These are phyloP conservation scores for Aleiodes testaceus DNA, from an alignment of 2,888 invertebrate species.

Conservation along the genomic window DNA sequence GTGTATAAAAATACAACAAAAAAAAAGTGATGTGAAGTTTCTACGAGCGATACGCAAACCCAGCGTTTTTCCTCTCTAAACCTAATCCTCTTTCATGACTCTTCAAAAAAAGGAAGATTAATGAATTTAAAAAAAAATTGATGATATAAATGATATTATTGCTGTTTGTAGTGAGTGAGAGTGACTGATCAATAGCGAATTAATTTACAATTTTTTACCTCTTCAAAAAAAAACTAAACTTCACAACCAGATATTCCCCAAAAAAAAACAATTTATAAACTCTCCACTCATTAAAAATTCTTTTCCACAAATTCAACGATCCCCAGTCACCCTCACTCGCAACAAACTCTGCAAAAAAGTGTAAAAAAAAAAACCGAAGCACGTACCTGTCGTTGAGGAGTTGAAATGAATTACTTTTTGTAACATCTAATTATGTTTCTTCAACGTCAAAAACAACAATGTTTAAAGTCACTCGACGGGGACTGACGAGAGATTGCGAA, in stretches of 20 bases:
- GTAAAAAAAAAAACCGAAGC: constrained; percentile 19
- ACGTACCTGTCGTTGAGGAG: constrained; percentile 34
- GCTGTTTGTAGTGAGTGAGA: too few relatives aligned
- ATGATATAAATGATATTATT: background rate
- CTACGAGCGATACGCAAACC: background rate
- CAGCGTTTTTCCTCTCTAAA: constrained; percentile 14
- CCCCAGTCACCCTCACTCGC: too few relatives aligned
- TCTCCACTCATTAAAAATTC: too few relatives aligned
- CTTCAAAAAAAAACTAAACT: too few relatives aligned
- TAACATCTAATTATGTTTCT: constrained; percentile 4
- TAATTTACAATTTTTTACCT: too few relatives aligned
- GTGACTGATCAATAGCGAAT: too few relatives aligned
- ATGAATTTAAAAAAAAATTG: background rate
- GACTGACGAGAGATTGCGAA: constrained; percentile 43
- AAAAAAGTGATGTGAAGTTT: constrained; percentile 8
- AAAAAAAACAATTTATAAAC: too few relatives aligned
- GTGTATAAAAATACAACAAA: background rate
- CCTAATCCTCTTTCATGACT: constrained; percentile 4
- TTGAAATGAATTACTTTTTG: background rate
- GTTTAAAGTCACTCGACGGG: constrained; percentile 23
- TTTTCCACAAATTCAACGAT: too few relatives aligned
- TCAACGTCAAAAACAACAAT: constrained; percentile 22
- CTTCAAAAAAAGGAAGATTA: background rate
- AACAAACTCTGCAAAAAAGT: background rate
- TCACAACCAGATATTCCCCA: too few relatives aligned